Evolutionary conservation across 2,113 vertebrate genomes (phyloP), one percentile per base, ranked within the genome.

Genomic region (Caranx melampygus): DNA sequence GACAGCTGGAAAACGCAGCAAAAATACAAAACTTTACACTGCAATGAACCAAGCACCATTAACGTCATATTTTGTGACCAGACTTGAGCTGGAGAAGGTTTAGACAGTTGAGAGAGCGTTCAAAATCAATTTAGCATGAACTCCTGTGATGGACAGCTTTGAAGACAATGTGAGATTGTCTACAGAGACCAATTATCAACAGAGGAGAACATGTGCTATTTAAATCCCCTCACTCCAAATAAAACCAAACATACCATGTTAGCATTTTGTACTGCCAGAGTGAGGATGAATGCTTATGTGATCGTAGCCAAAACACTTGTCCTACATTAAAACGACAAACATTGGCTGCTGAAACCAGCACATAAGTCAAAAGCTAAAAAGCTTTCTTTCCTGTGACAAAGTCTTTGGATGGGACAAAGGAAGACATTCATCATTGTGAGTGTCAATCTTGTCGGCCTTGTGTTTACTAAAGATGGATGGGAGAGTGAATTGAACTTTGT

Each of bases 391-490:
- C 51, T 10, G 54, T 84, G 60, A 90, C 67, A 75, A 64, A 88
- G 45, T 54, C 66, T 88, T 79, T 85, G 83, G 69, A 84, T 31
- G 21, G 61, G 35, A 85, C 72, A 79, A 78, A 89, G 84, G 78
- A 87, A 89, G 77, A 51, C 67, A 91, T 93, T 70, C 58, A 88
- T 93, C 88, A 85, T 68, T 26, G 54, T n/a, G 20, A 63, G 58
- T 83, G 78, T 81, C 74, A 66, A n/a, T 44, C 2, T 57, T 84
- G 72, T 77, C 81, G 70, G 47, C 72, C 55, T 55, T 37, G 74
- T 74, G 74, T 84, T 71, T 57, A 70, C 45, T 61, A 12, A 55
- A 83, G 71, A 91, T 33, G 51, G 49, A 90, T 83, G 75, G n/a
- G 52, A 70, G 64, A 52, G 61, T 79, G 76, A 90, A 81, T 72